A percentile compares a stretch with the other conserved stretches of the same genome.
phyloP scores from a whole-genome alignment of 2,113 vertebrate species.

The Mohoua ochrocephala region DNA sequence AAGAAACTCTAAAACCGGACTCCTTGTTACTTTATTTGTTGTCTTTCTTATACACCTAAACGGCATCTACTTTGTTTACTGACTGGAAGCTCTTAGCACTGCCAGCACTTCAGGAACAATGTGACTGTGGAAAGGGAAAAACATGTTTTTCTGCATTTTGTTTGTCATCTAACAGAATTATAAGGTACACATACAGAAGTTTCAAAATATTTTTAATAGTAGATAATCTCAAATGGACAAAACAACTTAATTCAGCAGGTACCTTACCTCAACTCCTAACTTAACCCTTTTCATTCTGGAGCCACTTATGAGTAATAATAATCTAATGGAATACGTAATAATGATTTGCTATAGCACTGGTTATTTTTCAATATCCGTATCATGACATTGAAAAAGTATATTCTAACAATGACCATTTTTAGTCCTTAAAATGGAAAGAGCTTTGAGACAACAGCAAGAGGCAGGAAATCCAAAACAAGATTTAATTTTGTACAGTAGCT shows the following conservation, averaged over 20 bases:
- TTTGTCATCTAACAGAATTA: slow-evolving; percentile 32
- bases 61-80: background rate
- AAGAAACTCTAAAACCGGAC: background rate
- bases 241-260: slow-evolving; percentile 29
- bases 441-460: background rate
- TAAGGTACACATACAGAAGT: background rate
- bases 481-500: background rate
- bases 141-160: slow-evolving; percentile 59
- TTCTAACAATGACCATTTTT: background rate
- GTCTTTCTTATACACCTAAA: background rate
- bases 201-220: slow-evolving; percentile 35
- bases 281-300: slow-evolving; percentile 15
- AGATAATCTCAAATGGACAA: slow-evolving; percentile 11
- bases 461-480: background rate
- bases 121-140: slow-evolving; percentile 24
- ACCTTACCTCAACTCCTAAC: background rate
- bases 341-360: background rate
- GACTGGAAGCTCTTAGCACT: slow-evolving; percentile 9
- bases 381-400: background rate
- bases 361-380: background rate
- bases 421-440: background rate
- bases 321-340: background rate
- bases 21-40: background rate
- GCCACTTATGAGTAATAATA: background rate
- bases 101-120: slow-evolving; percentile 56